Percentiles rank a stretch among this genome's conserved stretches.
phyloP scores from a whole-genome alignment of 1,140 invertebrate genomes.

The Listronotus oregonensis region DNA sequence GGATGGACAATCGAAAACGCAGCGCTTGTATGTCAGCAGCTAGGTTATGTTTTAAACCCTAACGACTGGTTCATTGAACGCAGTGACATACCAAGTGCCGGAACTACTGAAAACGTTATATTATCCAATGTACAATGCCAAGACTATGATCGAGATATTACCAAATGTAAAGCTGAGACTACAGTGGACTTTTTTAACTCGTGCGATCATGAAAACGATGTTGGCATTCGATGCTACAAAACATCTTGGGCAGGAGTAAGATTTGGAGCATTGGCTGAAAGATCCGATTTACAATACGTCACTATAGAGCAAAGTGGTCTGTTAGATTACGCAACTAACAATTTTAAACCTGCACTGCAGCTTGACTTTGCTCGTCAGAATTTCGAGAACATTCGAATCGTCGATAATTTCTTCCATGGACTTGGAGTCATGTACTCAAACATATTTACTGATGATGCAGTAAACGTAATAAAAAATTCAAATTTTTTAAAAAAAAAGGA shows the following conservation, averaged over 20 bases:
- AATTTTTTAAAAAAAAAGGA: constrained; percentile 84
- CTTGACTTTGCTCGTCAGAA: constrained; percentile 95
- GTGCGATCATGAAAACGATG: constrained; percentile 84
- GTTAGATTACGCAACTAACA: constrained; percentile 88
- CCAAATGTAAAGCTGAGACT: constrained; percentile 80
- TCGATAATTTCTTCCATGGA: constrained; percentile 85
- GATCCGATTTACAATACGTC: constrained; percentile 85
- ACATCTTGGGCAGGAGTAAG: constrained; percentile 91
- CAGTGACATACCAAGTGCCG: constrained; percentile 78
- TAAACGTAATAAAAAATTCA: constrained; percentile 85
- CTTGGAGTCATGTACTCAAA: constrained; percentile 88
- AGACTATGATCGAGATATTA: constrained; percentile 90
- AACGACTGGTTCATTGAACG: constrained; percentile 87
- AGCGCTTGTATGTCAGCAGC: constrained; percentile 91
- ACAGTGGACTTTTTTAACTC: constrained; percentile 84
- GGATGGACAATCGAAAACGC: constrained; percentile 93
- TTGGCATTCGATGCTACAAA: constrained; percentile 86
- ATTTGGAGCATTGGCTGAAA: constrained; percentile 84
- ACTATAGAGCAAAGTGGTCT: constrained; percentile 91
- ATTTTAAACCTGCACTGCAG: constrained; percentile 91
- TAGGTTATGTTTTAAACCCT: constrained; percentile 91
- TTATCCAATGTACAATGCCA: constrained; percentile 89
- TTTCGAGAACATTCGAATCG: constrained; percentile 79
- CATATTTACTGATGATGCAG: constrained; percentile 81
- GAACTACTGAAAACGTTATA: constrained; percentile 76